Percentiles rank a stretch among this genome's conserved stretches.
Evolutionary conservation across 2,113 vertebrate genomes (phyloP).

Genomic region (Prunella himalayana): DNA sequence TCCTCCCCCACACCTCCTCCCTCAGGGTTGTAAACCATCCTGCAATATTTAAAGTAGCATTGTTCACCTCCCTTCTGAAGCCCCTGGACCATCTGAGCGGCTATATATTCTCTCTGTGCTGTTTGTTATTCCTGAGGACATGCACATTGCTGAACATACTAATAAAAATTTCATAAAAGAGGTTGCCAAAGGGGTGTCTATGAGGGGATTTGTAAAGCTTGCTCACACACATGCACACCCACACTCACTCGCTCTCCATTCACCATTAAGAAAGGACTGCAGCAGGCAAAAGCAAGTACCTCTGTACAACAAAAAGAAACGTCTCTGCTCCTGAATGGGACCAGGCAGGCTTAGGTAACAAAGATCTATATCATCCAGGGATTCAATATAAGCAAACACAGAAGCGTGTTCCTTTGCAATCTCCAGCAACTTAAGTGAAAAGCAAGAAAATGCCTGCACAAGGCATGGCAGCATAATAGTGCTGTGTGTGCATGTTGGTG

Average conservation of each 20-base stretch:
- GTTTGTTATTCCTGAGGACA: conserved; percentile 65
- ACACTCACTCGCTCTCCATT: neutral
- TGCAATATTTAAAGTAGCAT: conserved; percentile 66
- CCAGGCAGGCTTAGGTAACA: neutral
- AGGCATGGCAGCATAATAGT: neutral
- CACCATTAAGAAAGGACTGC: neutral
- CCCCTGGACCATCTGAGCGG: conserved; percentile 25
- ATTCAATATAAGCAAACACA: neutral
- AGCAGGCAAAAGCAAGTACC: conserved; percentile 15
- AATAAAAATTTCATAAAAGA: conserved; percentile 72
- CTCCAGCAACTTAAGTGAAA: neutral
- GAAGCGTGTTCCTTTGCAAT: neutral
- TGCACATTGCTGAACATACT: conserved; percentile 63
- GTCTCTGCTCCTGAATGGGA: neutral
- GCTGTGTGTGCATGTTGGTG: neutral
- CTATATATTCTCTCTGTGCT: conserved; percentile 51
- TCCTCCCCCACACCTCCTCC: conserved; percentile 53
- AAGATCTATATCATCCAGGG: neutral
- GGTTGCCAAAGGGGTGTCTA: conserved; percentile 35
- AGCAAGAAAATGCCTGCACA: neutral
- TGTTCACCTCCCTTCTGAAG: conserved; percentile 44
- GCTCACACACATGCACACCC: neutral
- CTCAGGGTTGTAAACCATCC: conserved; percentile 62
- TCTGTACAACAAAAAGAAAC: neutral
- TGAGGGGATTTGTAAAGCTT: conserved; percentile 32